These are phyloP conservation scores for Hemichromis elongatus DNA, from an alignment of 2,113 vertebrate genomes.

Conservation along the genomic window DNA sequence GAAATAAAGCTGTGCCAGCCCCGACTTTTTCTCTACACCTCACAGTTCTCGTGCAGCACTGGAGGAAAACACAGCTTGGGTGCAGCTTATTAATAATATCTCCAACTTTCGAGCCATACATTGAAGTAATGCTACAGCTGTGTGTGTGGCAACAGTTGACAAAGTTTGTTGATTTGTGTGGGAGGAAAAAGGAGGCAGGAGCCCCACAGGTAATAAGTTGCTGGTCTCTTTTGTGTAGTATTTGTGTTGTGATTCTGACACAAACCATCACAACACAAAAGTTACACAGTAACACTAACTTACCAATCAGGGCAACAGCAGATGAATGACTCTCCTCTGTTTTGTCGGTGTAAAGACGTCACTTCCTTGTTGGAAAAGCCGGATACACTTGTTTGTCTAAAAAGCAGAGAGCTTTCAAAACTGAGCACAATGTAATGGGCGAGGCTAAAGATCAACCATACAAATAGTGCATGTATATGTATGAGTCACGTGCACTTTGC, in stretches of 20 bases:
- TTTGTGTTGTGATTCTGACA: neutral
- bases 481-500: neutral
- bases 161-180: neutral
- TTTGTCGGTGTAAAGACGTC: neutral
- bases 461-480: neutral
- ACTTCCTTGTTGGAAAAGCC: neutral
- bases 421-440: rapidly evolving
- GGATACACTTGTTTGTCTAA: neutral
- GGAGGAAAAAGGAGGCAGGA: neutral
- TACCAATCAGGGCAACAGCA: neutral
- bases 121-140: neutral
- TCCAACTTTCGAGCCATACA: neutral
- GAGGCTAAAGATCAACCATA: neutral
- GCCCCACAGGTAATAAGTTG: neutral
- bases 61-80: neutral
- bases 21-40: neutral
- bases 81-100: neutral
- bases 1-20: neutral
- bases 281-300: neutral
- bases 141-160: neutral
- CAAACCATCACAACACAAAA: neutral
- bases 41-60: neutral
- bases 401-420: neutral
- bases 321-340: neutral
- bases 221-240: neutral